Evolutionary conservation across 2,113 vertebrate genomes (phyloP).

Genomic region (Pagrus major): DNA sequence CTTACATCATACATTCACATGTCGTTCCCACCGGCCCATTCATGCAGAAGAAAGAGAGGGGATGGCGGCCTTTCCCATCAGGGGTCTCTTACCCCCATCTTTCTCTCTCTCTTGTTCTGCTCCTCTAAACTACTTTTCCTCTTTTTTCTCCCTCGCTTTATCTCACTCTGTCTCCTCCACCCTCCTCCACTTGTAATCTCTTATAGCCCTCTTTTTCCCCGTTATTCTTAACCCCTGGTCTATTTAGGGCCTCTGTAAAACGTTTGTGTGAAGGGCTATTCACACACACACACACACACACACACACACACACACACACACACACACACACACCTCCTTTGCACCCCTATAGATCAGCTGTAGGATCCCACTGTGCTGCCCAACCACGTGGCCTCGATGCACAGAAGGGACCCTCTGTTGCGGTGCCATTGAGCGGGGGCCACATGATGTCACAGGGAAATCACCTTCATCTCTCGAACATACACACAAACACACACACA

Average conservation of each 20-base stretch:
- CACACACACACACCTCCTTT: constrained; percentile 6
- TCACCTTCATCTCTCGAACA: constrained; percentile 66
- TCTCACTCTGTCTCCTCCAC: constrained; percentile 2
- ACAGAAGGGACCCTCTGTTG: constrained; percentile 68
- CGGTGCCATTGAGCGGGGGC: constrained; percentile 56
- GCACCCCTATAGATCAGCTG: constrained; percentile 61
- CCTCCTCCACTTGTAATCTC: constrained; percentile 36
- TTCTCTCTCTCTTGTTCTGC: neutral
- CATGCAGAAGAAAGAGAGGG: constrained; percentile 42
- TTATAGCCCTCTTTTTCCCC: neutral
- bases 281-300: constrained; percentile 5
- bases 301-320: constrained; percentile 1
- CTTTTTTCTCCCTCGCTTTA: constrained; percentile 24
- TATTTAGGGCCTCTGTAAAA: constrained; percentile 51
- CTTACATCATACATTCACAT: constrained; percentile 52
- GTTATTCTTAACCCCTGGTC: constrained; percentile 47
- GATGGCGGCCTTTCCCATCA: constrained; percentile 28
- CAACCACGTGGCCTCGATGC: constrained; percentile 47
- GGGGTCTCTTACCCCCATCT: constrained; percentile 9
- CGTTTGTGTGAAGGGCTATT: constrained; percentile 34
- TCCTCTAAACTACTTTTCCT: neutral
- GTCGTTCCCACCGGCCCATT: constrained; percentile 61
- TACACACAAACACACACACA: constrained; percentile 23
- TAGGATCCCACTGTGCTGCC: constrained; percentile 41
- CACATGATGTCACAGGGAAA: constrained; percentile 75